Percentiles rank a stretch among this genome's conserved stretches.
phyloP scores from a whole-genome alignment of 2,113 vertebrate genomes.

The Apeltes quadracus region DNA sequence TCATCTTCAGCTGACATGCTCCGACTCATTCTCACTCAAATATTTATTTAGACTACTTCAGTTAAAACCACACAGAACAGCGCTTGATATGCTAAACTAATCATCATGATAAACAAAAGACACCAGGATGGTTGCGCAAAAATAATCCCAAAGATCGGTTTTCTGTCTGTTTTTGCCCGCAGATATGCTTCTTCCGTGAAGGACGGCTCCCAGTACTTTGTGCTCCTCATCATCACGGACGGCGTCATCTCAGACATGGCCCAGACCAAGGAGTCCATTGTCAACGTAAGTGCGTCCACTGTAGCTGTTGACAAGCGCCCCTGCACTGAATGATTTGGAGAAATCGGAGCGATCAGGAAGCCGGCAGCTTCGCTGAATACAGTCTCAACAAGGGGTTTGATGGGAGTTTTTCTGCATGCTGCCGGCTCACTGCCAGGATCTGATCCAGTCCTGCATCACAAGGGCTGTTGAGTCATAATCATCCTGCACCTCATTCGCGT shows the following conservation, averaged over 20 bases:
- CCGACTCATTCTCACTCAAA: not conserved
- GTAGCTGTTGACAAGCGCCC: not conserved
- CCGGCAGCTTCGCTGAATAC: not conserved
- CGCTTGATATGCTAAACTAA: not conserved
- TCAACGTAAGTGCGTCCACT: slow-evolving; percentile 83
- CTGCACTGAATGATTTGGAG: not conserved
- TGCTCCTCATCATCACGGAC: slow-evolving; percentile 95
- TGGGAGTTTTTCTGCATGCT: not conserved
- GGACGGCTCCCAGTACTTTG: slow-evolving; percentile 97
- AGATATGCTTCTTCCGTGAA: slow-evolving; percentile 93
- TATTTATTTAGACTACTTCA: not conserved
- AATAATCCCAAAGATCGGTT: not conserved
- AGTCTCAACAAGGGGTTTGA: not conserved
- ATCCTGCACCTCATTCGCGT: not conserved
- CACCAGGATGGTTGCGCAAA: not conserved
- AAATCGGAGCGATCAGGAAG: not conserved
- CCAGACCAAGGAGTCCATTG: slow-evolving; percentile 95
- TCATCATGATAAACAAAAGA: not conserved
- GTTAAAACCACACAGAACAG: not conserved
- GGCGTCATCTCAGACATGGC: slow-evolving; percentile 98
- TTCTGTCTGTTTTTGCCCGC: slow-evolving; percentile 25
- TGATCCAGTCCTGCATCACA: not conserved
- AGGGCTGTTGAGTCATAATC: not conserved
- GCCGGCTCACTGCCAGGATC: slow-evolving; percentile 1
- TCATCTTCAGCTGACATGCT: not conserved